phyloP scores from a whole-genome alignment of 2,113 vertebrate genomes.

The Hucho hucho region DNA sequence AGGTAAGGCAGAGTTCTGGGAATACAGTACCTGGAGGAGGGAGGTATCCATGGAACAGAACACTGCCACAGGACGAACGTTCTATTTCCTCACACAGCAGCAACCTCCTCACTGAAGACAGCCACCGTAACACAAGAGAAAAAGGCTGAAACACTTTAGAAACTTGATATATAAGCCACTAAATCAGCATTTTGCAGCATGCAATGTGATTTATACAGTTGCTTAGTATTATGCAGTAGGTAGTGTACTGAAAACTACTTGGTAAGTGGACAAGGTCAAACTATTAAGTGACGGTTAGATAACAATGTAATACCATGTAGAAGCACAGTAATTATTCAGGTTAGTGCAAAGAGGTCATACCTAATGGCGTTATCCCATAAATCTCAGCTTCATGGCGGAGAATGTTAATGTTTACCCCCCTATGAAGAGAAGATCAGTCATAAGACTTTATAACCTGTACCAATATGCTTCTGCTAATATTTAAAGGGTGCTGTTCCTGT shows the following conservation, averaged over 20 bases:
- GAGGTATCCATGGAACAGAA: slow-evolving; percentile 96
- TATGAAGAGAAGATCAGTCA: slow-evolving; percentile 50
- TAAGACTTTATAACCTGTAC: neutral
- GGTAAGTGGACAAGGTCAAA: no score
- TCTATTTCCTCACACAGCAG: slow-evolving; percentile 96
- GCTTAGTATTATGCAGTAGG: neutral
- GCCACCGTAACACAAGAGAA: slow-evolving; percentile 2
- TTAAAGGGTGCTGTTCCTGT: neutral
- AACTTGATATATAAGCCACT: neutral
- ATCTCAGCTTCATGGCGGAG: slow-evolving; percentile 97
- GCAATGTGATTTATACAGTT: neutral
- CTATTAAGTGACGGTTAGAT: no score
- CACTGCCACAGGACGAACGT: slow-evolving; percentile 94
- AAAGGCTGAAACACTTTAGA: neutral
- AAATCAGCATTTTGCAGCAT: neutral
- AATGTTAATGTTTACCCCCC: slow-evolving; percentile 93
- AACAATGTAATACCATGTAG: no score
- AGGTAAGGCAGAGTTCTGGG: no score
- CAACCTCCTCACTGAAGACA: slow-evolving; percentile 83
- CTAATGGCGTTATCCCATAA: slow-evolving; percentile 96
- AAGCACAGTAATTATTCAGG: no score
- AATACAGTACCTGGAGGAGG: slow-evolving; percentile 83
- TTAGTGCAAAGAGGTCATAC: slow-evolving; percentile 63
- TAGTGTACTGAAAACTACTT: no score
- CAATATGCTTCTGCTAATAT: neutral